phyloP scores from a whole-genome alignment of 2,888 invertebrate genomes.

The Melieria omissa region DNA sequence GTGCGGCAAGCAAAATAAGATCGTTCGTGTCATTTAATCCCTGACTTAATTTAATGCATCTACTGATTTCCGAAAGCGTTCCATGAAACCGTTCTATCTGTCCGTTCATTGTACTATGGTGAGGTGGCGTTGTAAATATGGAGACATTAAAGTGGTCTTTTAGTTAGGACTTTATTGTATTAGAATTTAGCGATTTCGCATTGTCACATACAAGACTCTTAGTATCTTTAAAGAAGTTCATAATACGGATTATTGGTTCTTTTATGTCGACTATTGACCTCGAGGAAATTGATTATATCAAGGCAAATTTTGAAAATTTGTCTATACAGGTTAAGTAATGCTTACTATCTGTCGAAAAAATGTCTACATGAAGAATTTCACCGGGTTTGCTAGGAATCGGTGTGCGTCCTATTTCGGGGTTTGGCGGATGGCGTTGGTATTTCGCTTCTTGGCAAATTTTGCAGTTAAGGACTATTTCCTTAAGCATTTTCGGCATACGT shows the following conservation, averaged over 20 bases:
- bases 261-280: too few species aligned
- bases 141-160: neutral
- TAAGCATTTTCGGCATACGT: neutral
- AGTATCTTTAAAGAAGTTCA: neutral
- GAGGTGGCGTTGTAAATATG: neutral
- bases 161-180: constrained; percentile 16
- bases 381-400: constrained; percentile 3
- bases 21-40: too few species aligned
- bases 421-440: neutral
- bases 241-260: too few species aligned
- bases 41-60: too few species aligned
- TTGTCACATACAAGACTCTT: constrained; percentile 3
- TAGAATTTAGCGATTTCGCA: neutral
- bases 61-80: too few species aligned
- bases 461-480: constrained; percentile 11
- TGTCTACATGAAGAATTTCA: constrained; percentile 2
- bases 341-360: neutral
- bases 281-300: too few species aligned
- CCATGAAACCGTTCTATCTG: too few species aligned
- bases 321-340: too few species aligned
- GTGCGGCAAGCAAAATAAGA: too few species aligned
- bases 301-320: too few species aligned
- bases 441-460: neutral
- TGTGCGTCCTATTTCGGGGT: too few species aligned
- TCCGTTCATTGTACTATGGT: too few species aligned